Base-by-base conservation (phyloP, 2,888 invertebrate genomes). In the Sarcophaga variegata region DNA sequence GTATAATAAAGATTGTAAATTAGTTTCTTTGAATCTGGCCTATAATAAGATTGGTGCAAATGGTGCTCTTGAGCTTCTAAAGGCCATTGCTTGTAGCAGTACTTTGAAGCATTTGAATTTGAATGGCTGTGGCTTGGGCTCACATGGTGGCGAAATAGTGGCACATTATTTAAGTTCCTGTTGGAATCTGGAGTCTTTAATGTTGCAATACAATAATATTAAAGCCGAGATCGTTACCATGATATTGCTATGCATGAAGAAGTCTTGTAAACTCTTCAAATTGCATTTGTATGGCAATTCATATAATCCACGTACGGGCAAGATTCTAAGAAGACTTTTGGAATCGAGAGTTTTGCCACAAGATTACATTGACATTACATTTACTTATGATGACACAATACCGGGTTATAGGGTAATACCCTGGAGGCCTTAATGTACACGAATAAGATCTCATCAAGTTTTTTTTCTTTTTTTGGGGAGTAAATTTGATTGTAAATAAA, bases 61-160 rank as follows among this genome's bases (percentile, higher is more conserved):
- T 80, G 93, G 93, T 4, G 88, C 89, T 0, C n/a, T 89, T 17
- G 85, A 88, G 4, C 83, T 93, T 0, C 89, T 93, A 60, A 90
- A 89, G 2, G 91, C 90, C 3, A 90, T 92, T 4, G 80, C 88
- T 0, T 59, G 49, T 0, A 90, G 90, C 4, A 89, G 88, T 1
- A 86, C 70, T 0, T 72, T 93, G 20, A 88, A 90, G 3, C 78
- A 89, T 20, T 88, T 93, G 4, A 90, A 93, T 71, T 88, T 93
- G 4, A 90, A 91, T 11, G 78, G 90, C 60, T 93, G 93, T 66
- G 71, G 88, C 5, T 87, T 93, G 76, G 92, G 92, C 0, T 81
- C 88, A 0, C 90, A 91, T 81, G 93, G 93, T 27, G 93, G 92
- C 17, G 89, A 90, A n/a, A 88, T 90, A 69, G 88, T 93, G 27